phyloP scores from a whole-genome alignment of 2,888 invertebrate genomes.

The Lapara coniferarum region DNA sequence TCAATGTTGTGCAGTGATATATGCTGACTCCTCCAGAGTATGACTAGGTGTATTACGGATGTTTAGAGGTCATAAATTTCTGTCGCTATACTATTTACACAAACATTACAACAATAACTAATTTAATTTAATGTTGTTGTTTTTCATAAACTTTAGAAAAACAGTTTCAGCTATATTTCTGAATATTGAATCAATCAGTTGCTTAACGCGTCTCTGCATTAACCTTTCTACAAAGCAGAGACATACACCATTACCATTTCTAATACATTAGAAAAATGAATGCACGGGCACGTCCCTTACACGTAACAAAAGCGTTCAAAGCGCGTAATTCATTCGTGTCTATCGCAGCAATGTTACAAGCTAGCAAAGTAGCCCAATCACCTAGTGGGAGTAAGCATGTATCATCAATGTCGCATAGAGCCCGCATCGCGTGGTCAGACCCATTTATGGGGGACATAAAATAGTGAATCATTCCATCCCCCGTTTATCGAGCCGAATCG shows the following conservation, averaged over 20 bases:
- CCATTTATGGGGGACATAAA: constrained; percentile 48
- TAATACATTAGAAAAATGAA: constrained; percentile 4
- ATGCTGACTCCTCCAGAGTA: too few relatives aligned
- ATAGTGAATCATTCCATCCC: constrained; percentile 56
- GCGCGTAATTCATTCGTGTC: constrained; percentile 5
- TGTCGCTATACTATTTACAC: too few relatives aligned
- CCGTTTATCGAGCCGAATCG: constrained; percentile 49
- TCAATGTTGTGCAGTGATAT: too few relatives aligned
- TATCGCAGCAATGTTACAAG: constrained; percentile 9
- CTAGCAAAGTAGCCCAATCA: constrained; percentile 19
- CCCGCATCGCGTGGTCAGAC: constrained; percentile 46
- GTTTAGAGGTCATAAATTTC: too few relatives aligned
- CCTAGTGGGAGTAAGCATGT: constrained; percentile 18
- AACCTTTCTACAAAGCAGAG: too few relatives aligned
- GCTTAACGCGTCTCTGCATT: too few relatives aligned
- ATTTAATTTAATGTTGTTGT: too few relatives aligned
- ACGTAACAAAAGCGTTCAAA: background rate
- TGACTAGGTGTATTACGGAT: too few relatives aligned
- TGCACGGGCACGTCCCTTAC: background rate
- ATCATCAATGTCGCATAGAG: constrained; percentile 30
- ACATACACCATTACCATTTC: background rate
- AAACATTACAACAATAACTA: too few relatives aligned
- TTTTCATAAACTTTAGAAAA: too few relatives aligned
- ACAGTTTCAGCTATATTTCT: too few relatives aligned
- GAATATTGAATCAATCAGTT: too few relatives aligned